phyloP scores from a whole-genome alignment of 2,113 vertebrate genomes.

The Corapipo altera region DNA sequence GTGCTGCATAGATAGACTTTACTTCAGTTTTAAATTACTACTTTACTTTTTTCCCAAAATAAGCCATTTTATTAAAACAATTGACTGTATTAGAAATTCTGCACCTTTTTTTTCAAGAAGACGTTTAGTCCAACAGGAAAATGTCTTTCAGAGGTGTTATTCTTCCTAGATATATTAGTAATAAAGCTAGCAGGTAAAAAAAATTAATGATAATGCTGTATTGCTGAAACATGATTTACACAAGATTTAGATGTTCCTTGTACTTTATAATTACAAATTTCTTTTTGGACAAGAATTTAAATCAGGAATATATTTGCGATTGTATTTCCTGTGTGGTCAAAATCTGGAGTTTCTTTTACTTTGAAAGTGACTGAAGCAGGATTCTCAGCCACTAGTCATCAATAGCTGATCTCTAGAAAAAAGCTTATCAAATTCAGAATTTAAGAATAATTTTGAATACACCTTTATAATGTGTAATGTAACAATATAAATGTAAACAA shows the following conservation, averaged over 20 bases:
- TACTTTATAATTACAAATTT: not conserved
- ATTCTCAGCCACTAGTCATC: not conserved
- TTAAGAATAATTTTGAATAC: not conserved
- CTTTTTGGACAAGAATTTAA: not conserved
- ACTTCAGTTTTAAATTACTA: not conserved
- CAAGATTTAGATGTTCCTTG: not conserved
- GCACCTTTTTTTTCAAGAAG: not conserved
- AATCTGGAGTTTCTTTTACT: not conserved
- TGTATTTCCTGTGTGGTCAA: not conserved
- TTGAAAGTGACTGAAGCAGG: not conserved
- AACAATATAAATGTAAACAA: not conserved
- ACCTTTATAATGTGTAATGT: not conserved
- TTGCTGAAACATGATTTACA: not conserved
- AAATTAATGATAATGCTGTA: not conserved
- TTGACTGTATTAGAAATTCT: not conserved
- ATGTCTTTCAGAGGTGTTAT: not conserved
- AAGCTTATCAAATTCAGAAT: not conserved
- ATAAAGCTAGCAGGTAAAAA: not conserved
- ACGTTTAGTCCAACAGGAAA: not conserved
- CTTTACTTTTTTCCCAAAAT: not conserved
- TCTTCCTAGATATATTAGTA: not conserved
- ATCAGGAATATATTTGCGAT: not conserved
- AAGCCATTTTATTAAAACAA: not conserved
- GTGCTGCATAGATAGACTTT: not conserved
- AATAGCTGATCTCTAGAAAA: not conserved